phyloP scores from a whole-genome alignment of 2,888 invertebrate species.

The Dicyrtomina minuta region DNA sequence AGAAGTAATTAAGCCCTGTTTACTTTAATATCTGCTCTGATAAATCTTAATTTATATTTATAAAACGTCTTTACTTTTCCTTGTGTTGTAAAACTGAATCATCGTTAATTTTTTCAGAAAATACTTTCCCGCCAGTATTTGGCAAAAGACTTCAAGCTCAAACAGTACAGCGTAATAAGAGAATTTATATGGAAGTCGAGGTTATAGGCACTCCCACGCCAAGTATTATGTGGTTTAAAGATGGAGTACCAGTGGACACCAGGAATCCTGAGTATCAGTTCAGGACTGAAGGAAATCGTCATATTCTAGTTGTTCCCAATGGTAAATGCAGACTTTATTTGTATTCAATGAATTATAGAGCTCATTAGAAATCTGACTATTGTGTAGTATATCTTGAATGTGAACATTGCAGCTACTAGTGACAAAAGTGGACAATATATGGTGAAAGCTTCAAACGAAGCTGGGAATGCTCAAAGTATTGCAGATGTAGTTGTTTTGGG shows the following conservation, averaged over 20 bases:
- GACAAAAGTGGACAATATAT: slow-evolving; percentile 75
- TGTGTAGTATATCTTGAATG: too few relatives aligned
- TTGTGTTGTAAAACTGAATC: too few relatives aligned
- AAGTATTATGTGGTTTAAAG: slow-evolving; percentile 71
- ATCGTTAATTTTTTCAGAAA: slow-evolving; percentile 63
- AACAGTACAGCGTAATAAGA: slow-evolving; percentile 70
- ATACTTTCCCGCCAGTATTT: slow-evolving; percentile 77
- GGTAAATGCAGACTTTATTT: too few relatives aligned
- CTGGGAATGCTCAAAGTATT: slow-evolving; percentile 79
- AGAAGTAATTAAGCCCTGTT: slow-evolving; percentile 63
- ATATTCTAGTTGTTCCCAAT: slow-evolving; percentile 71
- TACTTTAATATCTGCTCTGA: neutral
- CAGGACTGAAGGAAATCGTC: slow-evolving; percentile 66
- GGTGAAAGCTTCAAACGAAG: slow-evolving; percentile 71
- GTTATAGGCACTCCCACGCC: slow-evolving; percentile 77
- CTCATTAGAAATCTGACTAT: neutral
- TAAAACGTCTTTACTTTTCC: too few relatives aligned
- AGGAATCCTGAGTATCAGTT: slow-evolving; percentile 47
- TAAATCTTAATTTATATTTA: slow-evolving; percentile 25
- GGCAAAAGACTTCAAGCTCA: slow-evolving; percentile 74
- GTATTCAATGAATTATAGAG: neutral
- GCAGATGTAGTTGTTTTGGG: slow-evolving; percentile 75
- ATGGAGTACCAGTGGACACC: slow-evolving; percentile 64
- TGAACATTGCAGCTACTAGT: slow-evolving; percentile 62
- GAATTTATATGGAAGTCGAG: slow-evolving; percentile 73